phyloP scores from a whole-genome alignment of 1,140 invertebrate species.

The Ceratina calcarata region DNA sequence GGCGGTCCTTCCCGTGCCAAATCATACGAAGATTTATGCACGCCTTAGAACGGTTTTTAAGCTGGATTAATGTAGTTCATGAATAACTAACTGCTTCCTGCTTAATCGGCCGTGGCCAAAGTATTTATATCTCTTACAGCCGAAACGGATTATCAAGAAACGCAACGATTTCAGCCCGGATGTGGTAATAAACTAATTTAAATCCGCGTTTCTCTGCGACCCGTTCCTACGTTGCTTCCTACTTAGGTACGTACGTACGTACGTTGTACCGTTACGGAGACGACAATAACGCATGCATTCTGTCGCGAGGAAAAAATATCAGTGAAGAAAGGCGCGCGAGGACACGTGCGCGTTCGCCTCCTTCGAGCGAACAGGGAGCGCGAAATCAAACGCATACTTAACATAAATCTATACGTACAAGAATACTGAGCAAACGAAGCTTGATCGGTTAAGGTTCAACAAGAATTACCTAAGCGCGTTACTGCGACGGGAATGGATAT shows the following conservation, averaged over 20 bases:
- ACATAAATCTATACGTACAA: not conserved
- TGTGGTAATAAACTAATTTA: slow-evolving; percentile 66
- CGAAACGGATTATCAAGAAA: slow-evolving; percentile 62
- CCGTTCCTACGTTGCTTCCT: not conserved
- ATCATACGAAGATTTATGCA: slow-evolving; percentile 53
- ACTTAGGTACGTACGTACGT: slow-evolving; percentile 11
- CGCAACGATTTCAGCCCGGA: slow-evolving; percentile 37
- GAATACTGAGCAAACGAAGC: slow-evolving; percentile 32
- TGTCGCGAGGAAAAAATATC: slow-evolving; percentile 18
- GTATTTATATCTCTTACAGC: slow-evolving; percentile 55
- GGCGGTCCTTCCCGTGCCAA: slow-evolving; percentile 7
- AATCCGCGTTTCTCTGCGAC: slow-evolving; percentile 39
- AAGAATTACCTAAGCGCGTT: slow-evolving; percentile 19
- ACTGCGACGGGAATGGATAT: not conserved
- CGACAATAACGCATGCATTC: slow-evolving; percentile 46
- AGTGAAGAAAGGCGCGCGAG: not conserved
- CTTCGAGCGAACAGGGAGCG: slow-evolving; percentile 25
- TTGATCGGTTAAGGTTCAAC: slow-evolving; percentile 6
- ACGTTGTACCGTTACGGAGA: slow-evolving; percentile 48
- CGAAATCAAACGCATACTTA: slow-evolving; percentile 37
- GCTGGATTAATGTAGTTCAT: slow-evolving; percentile 47
- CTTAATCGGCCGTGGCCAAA: slow-evolving; percentile 29
- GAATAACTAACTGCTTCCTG: slow-evolving; percentile 27
- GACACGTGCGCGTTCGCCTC: slow-evolving; percentile 11
- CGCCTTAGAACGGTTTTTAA: slow-evolving; percentile 50